Base-by-base conservation (phyloP, 23 tunicate genomes). In the Phallusia fumigata region DNA sequence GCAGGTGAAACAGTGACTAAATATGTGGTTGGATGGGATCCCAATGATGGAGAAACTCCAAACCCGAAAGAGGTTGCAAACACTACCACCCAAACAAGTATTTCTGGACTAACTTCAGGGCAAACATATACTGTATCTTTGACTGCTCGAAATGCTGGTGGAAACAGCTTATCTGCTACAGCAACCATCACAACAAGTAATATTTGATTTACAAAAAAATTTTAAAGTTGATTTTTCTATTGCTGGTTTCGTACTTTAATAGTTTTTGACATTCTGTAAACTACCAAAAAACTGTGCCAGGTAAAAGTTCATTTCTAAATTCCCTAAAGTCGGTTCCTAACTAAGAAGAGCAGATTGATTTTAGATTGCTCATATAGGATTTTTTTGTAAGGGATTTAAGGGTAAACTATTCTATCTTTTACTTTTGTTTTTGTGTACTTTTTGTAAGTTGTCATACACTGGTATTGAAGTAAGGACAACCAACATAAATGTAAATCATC, bases 81-180 rank as follows among this genome's bases (percentile, higher is more conserved):
- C 2, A 5, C 1, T 32, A 30, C 30, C 36, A 32, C 40, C 28
- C n/a, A n/a, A n/a, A 74, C 77, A 18, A 32, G 11, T 3, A 79
- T 19, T 15, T 13, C 52, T 64, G 74, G 50, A 49, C 81, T 84
- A 3, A 33, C 65, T 22, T 76, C 88, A 31, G 88, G 88, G 33
- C 0, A 52, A 76, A 64, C 47, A 34, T 84, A 76, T 74, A 77
- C 74, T 22, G 88, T 72, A 16, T 32, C 81, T 52, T 82, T 84
- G 33, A 35, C 21, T 52, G 85, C 85, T 12, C 5, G 0, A 21
- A 82, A 64, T 26, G 50, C 53, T 32, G 81, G 49, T 28, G 81
- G 81, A 19, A 24, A 36, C 11, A 40, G 49, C 53, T 77, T 53
- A 21, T 13, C 81, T 30, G 81, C 31, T 19, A 6, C 28, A 8